Conservation (phyloP, 2,797 vertebrate genomes). For the Ctenosaura bakeri region DNA sequence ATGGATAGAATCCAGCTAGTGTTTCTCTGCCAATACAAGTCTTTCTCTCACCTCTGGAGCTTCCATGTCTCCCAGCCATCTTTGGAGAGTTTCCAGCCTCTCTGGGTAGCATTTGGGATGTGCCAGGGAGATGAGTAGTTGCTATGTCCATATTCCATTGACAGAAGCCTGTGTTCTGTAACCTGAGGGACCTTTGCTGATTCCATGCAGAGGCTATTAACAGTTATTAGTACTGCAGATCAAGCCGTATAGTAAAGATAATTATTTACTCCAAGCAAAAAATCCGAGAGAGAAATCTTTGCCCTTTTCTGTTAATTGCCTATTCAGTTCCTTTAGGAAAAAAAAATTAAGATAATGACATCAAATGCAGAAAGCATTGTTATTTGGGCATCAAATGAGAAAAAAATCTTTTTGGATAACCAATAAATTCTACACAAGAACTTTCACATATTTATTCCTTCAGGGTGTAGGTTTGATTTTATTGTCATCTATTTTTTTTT, state of each 20-base stretch:
- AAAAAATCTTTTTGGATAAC: neutral
- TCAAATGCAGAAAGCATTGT: neutral
- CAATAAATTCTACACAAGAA: neutral
- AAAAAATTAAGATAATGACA: neutral
- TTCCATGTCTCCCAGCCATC: neutral
- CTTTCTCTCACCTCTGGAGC: neutral
- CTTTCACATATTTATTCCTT: neutral
- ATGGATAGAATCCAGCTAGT: neutral
- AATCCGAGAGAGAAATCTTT: neutral
- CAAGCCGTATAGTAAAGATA: neutral
- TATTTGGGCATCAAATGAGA: neutral
- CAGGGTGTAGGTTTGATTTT: neutral
- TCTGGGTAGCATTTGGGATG: neutral
- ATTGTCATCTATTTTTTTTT: neutral
- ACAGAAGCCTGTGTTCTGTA: neutral
- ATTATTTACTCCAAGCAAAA: neutral
- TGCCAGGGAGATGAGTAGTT: no score
- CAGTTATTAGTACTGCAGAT: neutral
- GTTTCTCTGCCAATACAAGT: neutral
- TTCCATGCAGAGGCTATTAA: neutral
- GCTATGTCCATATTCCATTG: neutral
- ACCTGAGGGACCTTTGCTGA: neutral
- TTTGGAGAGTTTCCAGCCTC: neutral
- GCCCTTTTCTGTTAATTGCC: neutral
- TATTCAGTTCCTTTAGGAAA: neutral